Evolutionary conservation across 2,797 vertebrate genomes (phyloP), one percentile per base, ranked within the genome.

Genomic region (Enteromius unitaeniatus): DNA sequence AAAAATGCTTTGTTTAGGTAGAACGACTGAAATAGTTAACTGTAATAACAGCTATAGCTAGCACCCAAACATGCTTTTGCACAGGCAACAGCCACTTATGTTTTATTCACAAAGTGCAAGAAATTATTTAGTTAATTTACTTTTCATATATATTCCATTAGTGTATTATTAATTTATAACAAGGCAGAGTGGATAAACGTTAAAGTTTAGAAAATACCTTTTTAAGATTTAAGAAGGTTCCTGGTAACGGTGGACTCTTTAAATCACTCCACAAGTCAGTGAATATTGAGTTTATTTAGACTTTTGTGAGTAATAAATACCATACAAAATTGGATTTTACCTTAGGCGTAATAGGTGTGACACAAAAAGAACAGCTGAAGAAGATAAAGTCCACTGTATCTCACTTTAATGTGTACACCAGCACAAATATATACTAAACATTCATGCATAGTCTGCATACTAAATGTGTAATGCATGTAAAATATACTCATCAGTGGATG

Each of bases 301-400:
- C 65, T 55, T 53, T 21, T 53, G 64, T 76, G 67, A 73, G 47
- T 81, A 40, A 80, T 69, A 79, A 81, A 67, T 37, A 23, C 79
- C 73, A 60, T 74, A 81, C 82, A 45, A 74, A 21, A 45, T 14
- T 75, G 60, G 9, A 8, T 23, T 82, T 85, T 47, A 89, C 78
- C 45, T 86, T n/a, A 76, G 79, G 65, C 73, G 83, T 70, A 47
- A 79, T 86, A 85, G 77, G 78, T 51, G 4, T 21, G 86, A 40
- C 53, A 26, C 11, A 26, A 88, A 19, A 87, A 82, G 51, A 82
- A 84, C n/a, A 40, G 47, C 26, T 0, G 34, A 28, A n/a, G 77
- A 85, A 74, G 26, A 4, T 15, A 58, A 51, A 67, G 49, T 49
- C 67, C 76, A 64, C n/a, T 79, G 34, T 83, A 87, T 70, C 79